Conservation (phyloP, 2,797 vertebrate species). For the Semaprochilodus insignis region DNA sequence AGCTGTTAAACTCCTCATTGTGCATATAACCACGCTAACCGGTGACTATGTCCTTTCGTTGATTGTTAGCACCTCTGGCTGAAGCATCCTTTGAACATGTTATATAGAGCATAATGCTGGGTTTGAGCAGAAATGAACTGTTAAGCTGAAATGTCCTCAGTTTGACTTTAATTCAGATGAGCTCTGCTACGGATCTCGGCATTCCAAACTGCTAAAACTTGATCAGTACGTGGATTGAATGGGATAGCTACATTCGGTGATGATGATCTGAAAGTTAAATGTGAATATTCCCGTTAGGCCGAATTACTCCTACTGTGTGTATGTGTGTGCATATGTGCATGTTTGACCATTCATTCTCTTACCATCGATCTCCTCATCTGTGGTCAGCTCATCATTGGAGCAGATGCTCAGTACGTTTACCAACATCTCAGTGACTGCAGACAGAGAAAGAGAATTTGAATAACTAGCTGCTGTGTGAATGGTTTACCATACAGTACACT, state of each 20-base stretch:
- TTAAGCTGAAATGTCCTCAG: neutral
- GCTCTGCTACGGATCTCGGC: neutral
- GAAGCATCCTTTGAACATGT: neutral
- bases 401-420: constrained; percentile 86
- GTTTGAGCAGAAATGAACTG: neutral
- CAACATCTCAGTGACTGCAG: constrained; percentile 83
- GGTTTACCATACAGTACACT: neutral
- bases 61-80: neutral
- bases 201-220: neutral
- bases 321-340: neutral
- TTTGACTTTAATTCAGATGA: neutral
- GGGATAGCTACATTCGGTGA: neutral
- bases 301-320: too few relatives aligned
- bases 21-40: neutral
- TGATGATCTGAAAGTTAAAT: neutral
- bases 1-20: neutral
- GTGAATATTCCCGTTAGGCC: neutral
- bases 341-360: constrained; percentile 56
- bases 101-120: neutral
- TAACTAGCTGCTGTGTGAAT: neutral
- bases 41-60: neutral
- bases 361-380: constrained; percentile 85
- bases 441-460: neutral
- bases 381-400: constrained; percentile 84
- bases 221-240: neutral